A percentile compares a stretch with the other conserved stretches of the same genome.
Conservation (phyloP, 2,797 vertebrate genomes). For the Natrix natrix region DNA sequence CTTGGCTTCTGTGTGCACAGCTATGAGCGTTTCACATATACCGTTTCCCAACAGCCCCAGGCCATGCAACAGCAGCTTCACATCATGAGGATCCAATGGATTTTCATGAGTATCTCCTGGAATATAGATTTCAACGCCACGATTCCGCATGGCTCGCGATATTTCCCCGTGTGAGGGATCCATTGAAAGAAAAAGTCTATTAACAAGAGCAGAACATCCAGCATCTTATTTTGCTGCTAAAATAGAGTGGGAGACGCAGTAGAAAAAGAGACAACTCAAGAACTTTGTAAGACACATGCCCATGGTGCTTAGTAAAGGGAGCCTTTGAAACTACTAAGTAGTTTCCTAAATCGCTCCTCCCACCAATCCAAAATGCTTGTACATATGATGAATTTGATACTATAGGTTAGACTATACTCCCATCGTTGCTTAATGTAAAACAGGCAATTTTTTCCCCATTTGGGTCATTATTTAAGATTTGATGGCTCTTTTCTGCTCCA, state of each 20-base stretch:
- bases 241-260: background rate
- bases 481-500: background rate
- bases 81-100: constrained; percentile 79
- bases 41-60: constrained; percentile 86
- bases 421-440: background rate
- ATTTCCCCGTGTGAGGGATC: constrained; percentile 93
- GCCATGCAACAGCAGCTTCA: constrained; percentile 86
- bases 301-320: background rate
- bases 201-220: background rate
- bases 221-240: background rate
- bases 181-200: constrained; percentile 94
- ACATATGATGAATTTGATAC: background rate
- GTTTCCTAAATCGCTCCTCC: background rate
- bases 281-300: background rate
- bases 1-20: constrained; percentile 83
- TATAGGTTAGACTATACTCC: background rate
- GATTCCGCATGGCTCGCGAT: constrained; percentile 97
- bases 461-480: background rate
- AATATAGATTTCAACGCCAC: constrained; percentile 92
- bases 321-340: background rate
- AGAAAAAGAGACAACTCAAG: background rate
- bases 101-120: constrained; percentile 80
- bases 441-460: background rate
- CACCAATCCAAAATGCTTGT: background rate
- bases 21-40: constrained; percentile 82